Evolutionary conservation across 2,797 vertebrate species (phyloP).

Genomic region (Hipposideros larvatus): DNA sequence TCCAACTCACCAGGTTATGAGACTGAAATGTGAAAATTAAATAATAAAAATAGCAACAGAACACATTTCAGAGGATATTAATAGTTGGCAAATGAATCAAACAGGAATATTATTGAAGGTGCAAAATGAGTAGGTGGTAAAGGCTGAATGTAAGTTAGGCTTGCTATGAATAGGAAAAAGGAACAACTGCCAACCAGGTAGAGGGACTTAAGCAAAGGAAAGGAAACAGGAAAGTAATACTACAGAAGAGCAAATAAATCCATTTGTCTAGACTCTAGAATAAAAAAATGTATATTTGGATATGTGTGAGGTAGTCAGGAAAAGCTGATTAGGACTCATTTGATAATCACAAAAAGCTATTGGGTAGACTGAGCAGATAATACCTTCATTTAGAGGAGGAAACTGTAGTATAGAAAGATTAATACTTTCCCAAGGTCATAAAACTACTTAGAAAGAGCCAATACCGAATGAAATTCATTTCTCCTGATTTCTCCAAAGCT

Average conservation of each 20-base stretch:
- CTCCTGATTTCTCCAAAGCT: constrained; percentile 8
- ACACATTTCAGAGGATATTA: constrained; percentile 11
- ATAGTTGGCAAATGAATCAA: constrained; percentile 5
- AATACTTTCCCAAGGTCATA: constrained; percentile 46
- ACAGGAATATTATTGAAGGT: neutral
- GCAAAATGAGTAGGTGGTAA: constrained; percentile 26
- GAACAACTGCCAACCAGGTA: neutral
- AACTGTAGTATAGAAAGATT: neutral
- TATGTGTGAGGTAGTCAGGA: neutral
- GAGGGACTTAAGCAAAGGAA: constrained; percentile 34
- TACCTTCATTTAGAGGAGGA: constrained; percentile 34
- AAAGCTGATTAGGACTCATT: neutral
- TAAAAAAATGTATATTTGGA: neutral
- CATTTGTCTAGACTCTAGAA: neutral
- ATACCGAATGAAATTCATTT: constrained; percentile 56
- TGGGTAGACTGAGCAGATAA: neutral
- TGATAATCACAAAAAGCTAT: constrained; percentile 8
- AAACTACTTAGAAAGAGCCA: constrained; percentile 6
- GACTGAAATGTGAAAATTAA: constrained; percentile 1
- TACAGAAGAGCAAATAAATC: neutral
- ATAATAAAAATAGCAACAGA: neutral
- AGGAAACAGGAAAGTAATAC: neutral
- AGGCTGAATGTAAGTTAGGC: neutral
- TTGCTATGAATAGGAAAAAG: constrained; percentile 4
- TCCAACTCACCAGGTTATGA: neutral